Base-by-base conservation (phyloP, 2,888 invertebrate genomes). In the Adelognathus sp. region DNA sequence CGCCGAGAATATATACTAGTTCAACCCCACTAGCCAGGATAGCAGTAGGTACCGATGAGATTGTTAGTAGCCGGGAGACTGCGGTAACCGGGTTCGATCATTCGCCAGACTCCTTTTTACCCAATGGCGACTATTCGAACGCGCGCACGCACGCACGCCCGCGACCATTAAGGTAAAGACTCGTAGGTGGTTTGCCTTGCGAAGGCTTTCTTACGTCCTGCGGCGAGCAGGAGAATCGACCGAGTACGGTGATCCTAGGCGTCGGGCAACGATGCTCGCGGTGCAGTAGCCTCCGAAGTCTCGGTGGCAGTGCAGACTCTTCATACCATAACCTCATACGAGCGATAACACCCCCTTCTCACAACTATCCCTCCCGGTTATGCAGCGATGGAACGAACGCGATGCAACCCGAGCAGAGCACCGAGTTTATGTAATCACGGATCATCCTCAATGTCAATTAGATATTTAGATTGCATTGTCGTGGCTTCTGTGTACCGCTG, bases 131-230 rank as follows among this genome's bases (percentile, higher is more conserved):
- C 44, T 27, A 31, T 33, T 61, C 14, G 31, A 46, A 33, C 16
- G 44, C 9, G 31, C 44, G 14, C 61, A 73, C 54, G 21, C 44
- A 54, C 70, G 74, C 81, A 44, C 77, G 76, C 64, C 73, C 76
- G 78, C 54, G 76, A 69, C 76, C 69, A 64, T 77, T 74, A 54
- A 69, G 74, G 72, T 76, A 70, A 75, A 81, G 74, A 77, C 75
- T 67, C 66, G 76, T 64, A 84, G 82, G 86, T 80, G 85, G 87
- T 87, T 87, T 82, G 83, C 87, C 86, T 87, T 86, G 88, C 85
- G 83, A 86, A 85, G 86, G 83, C 83, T 87, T 85, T 86, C 86
- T 87, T 85, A 80, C 81, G 82, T 80, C 71, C 71, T 77, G 79
- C 67, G 27, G 21, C 50, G 44, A 46, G 44, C 6, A 46, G 18